A percentile compares a stretch with the other conserved stretches of the same genome.
Evolutionary conservation across 2,888 invertebrate species (phyloP).

Genomic region (Scaptomyza reducta): DNA sequence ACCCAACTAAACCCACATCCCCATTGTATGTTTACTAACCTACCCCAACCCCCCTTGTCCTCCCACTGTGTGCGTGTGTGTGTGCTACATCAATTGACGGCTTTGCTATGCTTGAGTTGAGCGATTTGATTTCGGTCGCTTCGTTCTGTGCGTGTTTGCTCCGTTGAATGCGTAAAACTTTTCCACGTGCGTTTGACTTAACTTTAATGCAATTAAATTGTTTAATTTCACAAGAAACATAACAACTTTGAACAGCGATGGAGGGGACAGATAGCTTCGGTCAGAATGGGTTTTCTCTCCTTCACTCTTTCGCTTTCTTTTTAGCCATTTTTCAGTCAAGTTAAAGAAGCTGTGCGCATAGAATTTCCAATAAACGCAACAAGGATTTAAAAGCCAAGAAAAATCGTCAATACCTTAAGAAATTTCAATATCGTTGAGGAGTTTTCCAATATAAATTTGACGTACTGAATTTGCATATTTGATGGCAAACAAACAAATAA

Average conservation of each 20-base stretch:
- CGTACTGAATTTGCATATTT: constrained; percentile 64
- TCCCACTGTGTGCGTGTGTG: not conserved
- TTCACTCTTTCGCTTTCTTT: not conserved
- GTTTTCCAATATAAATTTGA: constrained; percentile 4
- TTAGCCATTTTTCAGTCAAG: not conserved
- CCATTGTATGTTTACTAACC: not conserved
- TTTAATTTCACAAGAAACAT: constrained; percentile 76
- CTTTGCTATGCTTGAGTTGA: constrained; percentile 67
- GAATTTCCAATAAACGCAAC: constrained; percentile 1
- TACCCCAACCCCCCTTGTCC: not conserved
- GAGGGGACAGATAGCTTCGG: too few relatives aligned
- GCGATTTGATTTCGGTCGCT: constrained; percentile 62
- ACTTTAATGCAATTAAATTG: constrained; percentile 77
- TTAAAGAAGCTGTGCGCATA: not conserved
- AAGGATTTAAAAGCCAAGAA: not conserved
- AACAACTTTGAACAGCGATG: constrained; percentile 23
- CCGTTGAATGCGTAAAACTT: constrained; percentile 73
- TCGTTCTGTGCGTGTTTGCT: constrained; percentile 49
- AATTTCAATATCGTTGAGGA: constrained; percentile 8
- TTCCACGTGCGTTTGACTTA: constrained; percentile 71
- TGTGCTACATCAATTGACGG: constrained; percentile 4
- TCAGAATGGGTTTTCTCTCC: constrained; percentile 8
- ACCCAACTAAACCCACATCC: constrained; percentile 15
- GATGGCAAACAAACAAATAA: constrained; percentile 47
- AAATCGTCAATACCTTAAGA: constrained; percentile 9